phyloP scores from a whole-genome alignment of 2,888 invertebrate genomes.

The Tetranychus truncatus region DNA sequence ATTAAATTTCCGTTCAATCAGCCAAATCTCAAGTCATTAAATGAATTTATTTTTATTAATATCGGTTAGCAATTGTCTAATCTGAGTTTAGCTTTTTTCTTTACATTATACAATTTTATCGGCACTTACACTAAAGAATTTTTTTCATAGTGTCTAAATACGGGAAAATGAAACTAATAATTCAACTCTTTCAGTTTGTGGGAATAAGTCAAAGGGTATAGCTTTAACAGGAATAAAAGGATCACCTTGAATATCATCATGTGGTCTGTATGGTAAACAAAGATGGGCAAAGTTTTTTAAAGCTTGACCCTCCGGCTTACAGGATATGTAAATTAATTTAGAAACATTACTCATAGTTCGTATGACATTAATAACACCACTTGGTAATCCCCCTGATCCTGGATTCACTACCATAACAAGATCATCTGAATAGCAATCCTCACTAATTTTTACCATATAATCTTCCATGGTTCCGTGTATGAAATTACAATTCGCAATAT shows the following conservation, averaged over 20 bases:
- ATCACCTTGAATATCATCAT: slow-evolving; percentile 30
- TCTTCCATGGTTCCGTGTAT: slow-evolving; percentile 37
- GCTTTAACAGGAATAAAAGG: slow-evolving; percentile 36
- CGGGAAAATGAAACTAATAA: slow-evolving; percentile 36
- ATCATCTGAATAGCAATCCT: slow-evolving; percentile 29
- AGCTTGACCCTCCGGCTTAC: slow-evolving; percentile 36
- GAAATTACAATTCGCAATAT: slow-evolving; percentile 34
- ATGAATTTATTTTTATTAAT: no score
- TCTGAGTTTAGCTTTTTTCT: no score
- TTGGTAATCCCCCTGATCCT: slow-evolving; percentile 37
- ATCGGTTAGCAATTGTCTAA: no score
- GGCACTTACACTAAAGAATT: no score
- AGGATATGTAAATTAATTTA: slow-evolving; percentile 39
- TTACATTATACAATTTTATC: no score
- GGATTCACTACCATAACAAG: slow-evolving; percentile 41
- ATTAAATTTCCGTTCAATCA: no score
- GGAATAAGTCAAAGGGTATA: slow-evolving; percentile 42
- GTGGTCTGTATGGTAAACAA: slow-evolving; percentile 14
- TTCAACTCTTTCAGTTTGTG: slow-evolving; percentile 40
- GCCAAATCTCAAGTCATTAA: no score
- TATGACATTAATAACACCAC: slow-evolving; percentile 33
- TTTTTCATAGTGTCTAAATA: neutral
- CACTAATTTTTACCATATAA: slow-evolving; percentile 30
- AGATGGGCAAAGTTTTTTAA: slow-evolving; percentile 34
- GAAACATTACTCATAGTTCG: slow-evolving; percentile 34